Base-by-base conservation (phyloP, 1,140 invertebrate species). In the Asbolus verrucosus region DNA sequence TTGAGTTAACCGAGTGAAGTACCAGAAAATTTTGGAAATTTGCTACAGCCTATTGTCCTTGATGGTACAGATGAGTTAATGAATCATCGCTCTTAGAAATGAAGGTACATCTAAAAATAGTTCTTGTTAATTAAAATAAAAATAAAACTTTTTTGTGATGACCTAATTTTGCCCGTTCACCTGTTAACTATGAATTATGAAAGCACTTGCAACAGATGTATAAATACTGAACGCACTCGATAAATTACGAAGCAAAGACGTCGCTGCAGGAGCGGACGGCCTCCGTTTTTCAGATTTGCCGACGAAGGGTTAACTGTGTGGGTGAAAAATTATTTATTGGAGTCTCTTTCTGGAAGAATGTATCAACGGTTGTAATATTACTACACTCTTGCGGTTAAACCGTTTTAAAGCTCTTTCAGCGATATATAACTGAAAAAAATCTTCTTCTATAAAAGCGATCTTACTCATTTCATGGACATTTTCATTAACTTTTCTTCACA, bases 171-270 rank as follows among this genome's bases (percentile, higher is more conserved):
- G 38, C 41, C 2, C 13, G 13, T 39, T 65, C 69, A 71, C 72
- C 72, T 73, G 72, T 67, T 73, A 71, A 67, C 36, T 50, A 69
- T 73, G 72, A 73, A 67, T 71, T 73, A 73, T 71, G 65, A 67
- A 62, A 69, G 50, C 62, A 50, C 21, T 63, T 43, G 19, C 15
- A 70, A 59, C 65, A 69, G 66, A 70, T 70, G 71, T 73, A 73
- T 73, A 73, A 73, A 46, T 46, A 65, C 59, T 21, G 27, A 33
- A 36, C 31, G 59, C 60, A 50, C 6, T 16, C 24, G 11, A 65
- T 70, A 70, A 70, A 70, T 70, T 70, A 65, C 46, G 6, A 27
- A n/a, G 15, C 46, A 59, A 59, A 59, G 54, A 61, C 54, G 54
- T 61, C 54, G 21, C 62, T 30, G 62, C 38, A 65, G 36, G 62